phyloP scores from a whole-genome alignment of 2,797 vertebrate species.

The Caiman crocodilus region DNA sequence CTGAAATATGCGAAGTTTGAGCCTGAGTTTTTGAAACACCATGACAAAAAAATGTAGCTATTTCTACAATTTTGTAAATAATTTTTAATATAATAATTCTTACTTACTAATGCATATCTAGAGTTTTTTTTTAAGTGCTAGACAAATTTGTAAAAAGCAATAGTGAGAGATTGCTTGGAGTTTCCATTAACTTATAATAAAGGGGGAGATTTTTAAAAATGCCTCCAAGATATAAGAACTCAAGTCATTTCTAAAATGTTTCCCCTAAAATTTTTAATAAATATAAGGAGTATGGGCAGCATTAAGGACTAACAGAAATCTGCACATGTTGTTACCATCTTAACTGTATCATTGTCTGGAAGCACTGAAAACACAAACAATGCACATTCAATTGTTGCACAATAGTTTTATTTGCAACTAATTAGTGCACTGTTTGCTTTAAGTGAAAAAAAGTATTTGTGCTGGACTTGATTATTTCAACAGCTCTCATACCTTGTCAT shows the following conservation, averaged over 20 bases:
- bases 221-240: slow-evolving; percentile 65
- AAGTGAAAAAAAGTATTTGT: slow-evolving; percentile 61
- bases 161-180: slow-evolving; percentile 66
- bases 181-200: slow-evolving; percentile 72
- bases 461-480: slow-evolving; percentile 69
- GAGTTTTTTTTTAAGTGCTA: slow-evolving; percentile 55
- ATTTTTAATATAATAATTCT: slow-evolving; percentile 41
- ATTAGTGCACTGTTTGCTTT: slow-evolving; percentile 62
- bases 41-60: not conserved
- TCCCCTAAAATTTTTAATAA: slow-evolving; percentile 64
- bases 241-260: slow-evolving; percentile 59
- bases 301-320: slow-evolving; percentile 58
- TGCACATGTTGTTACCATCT: slow-evolving; percentile 18
- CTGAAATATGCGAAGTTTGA: not conserved
- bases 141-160: slow-evolving; percentile 69
- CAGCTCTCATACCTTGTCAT: slow-evolving; percentile 68
- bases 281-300: slow-evolving; percentile 70
- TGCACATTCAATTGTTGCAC: not conserved
- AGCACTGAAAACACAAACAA: slow-evolving; percentile 58
- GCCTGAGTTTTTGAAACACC: slow-evolving; percentile 8
- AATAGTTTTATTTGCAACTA: slow-evolving; percentile 47
- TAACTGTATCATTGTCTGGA: slow-evolving; percentile 2
- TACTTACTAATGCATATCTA: slow-evolving; percentile 5
- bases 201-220: slow-evolving; percentile 60
- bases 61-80: not conserved